These are phyloP conservation scores for Furcula furcula DNA, from an alignment of 2,888 invertebrate genomes.

Conservation along the genomic window DNA sequence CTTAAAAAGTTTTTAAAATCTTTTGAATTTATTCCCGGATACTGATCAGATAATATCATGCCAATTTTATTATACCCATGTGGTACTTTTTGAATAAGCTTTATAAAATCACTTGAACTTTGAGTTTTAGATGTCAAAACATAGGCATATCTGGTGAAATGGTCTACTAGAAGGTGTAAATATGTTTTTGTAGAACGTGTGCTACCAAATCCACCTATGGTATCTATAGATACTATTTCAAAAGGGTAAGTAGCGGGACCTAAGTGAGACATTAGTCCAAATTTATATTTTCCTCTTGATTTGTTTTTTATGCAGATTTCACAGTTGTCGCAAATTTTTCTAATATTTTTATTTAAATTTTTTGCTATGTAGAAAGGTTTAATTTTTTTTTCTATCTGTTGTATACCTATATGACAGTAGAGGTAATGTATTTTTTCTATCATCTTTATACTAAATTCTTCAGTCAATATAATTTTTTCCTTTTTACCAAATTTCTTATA, in stretches of 20 bases:
- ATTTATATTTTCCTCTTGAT: constrained; percentile 12
- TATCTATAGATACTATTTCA: background rate
- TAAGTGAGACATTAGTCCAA: constrained; percentile 11
- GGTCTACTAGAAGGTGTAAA: too few relatives aligned
- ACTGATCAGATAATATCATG: too few relatives aligned
- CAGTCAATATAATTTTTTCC: constrained; percentile 1
- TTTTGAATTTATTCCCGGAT: too few relatives aligned
- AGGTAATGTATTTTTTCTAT: background rate
- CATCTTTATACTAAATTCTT: constrained; percentile 3
- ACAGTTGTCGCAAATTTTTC: constrained; percentile 3
- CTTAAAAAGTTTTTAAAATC: too few relatives aligned
- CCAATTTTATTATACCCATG: too few relatives aligned
- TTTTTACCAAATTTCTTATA: constrained; percentile 11
- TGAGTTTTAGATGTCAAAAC: too few relatives aligned
- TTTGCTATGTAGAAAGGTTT: constrained; percentile 13
- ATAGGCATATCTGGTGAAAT: too few relatives aligned
- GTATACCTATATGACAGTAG: constrained; percentile 4
- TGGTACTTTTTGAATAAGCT: too few relatives aligned
- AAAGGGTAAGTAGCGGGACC: too few relatives aligned
- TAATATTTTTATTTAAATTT: constrained; percentile 4
- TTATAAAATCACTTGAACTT: too few relatives aligned
- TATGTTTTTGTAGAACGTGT: too few relatives aligned
- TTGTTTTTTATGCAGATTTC: constrained; percentile 17
- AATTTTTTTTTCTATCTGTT: constrained; percentile 9
- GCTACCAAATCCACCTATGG: too few relatives aligned